These are phyloP conservation scores for Drosophila melanica DNA, from an alignment of 1,140 invertebrate genomes.

Conservation along the genomic window DNA sequence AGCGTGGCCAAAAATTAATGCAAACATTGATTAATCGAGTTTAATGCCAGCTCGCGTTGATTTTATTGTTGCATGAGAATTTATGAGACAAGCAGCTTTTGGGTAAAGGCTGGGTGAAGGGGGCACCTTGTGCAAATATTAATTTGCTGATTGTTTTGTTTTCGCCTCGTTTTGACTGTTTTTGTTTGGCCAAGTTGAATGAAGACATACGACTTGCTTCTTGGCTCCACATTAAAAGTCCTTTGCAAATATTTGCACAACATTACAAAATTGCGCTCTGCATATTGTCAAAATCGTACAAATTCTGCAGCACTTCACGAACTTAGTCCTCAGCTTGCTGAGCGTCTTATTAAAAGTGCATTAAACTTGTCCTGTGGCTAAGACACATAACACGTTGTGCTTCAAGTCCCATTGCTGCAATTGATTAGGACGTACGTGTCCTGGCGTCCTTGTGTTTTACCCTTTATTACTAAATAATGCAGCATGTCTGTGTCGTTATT, in stretches of 20 bases:
- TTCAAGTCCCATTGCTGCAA: slow-evolving; percentile 57
- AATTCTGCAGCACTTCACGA: slow-evolving; percentile 1
- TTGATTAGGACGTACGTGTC: slow-evolving; percentile 75
- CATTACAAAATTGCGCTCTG: slow-evolving; percentile 22
- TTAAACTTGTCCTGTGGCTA: slow-evolving; percentile 55
- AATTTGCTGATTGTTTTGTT: slow-evolving; percentile 65
- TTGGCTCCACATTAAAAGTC: slow-evolving; percentile 33
- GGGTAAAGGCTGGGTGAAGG: neutral
- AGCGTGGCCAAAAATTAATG: slow-evolving; percentile 36
- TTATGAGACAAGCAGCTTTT: slow-evolving; percentile 59
- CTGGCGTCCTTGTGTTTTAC: slow-evolving; percentile 37
- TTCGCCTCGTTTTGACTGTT: slow-evolving; percentile 9
- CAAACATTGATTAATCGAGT: slow-evolving; percentile 83
- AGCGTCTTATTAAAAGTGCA: slow-evolving; percentile 74
- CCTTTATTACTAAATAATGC: slow-evolving; percentile 71
- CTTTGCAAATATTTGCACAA: slow-evolving; percentile 57
- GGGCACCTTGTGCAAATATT: slow-evolving; percentile 64
- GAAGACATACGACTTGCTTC: slow-evolving; percentile 1
- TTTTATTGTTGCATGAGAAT: slow-evolving; percentile 67
- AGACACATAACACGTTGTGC: slow-evolving; percentile 25
- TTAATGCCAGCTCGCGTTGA: slow-evolving; percentile 61
- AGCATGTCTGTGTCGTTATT: slow-evolving; percentile 47
- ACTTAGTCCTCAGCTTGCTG: slow-evolving; percentile 1
- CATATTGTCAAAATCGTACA: slow-evolving; percentile 10
- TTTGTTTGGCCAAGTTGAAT: neutral